phyloP scores from a whole-genome alignment of 2,113 vertebrate species.

The Urocolius indicus region DNA sequence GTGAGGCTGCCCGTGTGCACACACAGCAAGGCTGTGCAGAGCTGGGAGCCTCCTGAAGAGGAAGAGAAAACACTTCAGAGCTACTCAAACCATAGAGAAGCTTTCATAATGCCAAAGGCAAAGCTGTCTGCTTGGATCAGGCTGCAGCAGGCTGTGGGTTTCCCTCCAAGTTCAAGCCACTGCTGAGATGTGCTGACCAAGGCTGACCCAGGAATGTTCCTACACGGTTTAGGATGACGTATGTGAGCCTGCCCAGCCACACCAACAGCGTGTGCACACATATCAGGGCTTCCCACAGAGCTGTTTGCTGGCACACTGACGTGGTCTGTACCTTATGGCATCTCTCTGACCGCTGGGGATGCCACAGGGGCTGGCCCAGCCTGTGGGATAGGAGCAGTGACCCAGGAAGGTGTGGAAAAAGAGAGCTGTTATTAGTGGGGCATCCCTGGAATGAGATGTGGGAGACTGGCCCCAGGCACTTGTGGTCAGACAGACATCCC shows the following conservation, averaged over 20 bases:
- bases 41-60: neutral
- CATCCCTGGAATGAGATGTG: constrained; percentile 14
- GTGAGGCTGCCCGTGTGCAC: rapidly evolving
- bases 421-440: neutral
- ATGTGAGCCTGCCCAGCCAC: neutral
- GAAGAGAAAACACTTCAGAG: neutral
- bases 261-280: neutral
- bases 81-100: neutral
- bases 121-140: neutral
- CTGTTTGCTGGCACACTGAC: neutral
- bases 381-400: neutral
- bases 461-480: neutral
- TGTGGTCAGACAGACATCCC: neutral
- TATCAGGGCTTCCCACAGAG: neutral
- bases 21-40: neutral
- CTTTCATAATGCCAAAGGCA: neutral
- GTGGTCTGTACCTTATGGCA: neutral
- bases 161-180: neutral
- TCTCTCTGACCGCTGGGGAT: neutral
- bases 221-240: neutral
- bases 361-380: neutral
- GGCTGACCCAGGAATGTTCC: neutral
- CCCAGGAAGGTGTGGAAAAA: neutral
- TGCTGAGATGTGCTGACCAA: neutral
- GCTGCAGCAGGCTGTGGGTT: neutral